Conservation (phyloP, 2,113 vertebrate genomes). For the Aldabrachelys gigantea region DNA sequence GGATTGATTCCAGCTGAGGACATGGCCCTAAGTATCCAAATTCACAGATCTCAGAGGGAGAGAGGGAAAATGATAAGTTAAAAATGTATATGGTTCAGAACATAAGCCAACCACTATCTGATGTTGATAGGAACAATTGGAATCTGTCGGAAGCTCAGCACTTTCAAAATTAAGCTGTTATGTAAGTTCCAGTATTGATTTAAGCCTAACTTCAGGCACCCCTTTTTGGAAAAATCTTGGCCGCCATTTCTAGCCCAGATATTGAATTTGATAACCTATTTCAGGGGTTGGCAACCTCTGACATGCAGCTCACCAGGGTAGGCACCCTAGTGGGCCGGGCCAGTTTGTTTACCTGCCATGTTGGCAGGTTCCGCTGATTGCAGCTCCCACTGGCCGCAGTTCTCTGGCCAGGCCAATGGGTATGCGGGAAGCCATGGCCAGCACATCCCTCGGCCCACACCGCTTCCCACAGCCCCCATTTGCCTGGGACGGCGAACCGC, state of each 20-base stretch:
- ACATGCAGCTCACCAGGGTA: too few species aligned
- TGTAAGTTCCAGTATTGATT: neutral
- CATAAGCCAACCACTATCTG: neutral
- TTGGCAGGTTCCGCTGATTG: too few species aligned
- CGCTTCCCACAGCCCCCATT: too few species aligned
- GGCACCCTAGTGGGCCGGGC: too few species aligned
- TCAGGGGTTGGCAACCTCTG: too few species aligned
- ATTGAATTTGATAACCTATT: neutral
- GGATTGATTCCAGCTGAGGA: neutral
- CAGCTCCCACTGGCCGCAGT: too few species aligned
- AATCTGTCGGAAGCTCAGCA: neutral
- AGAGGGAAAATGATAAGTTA: neutral
- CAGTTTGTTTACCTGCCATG: too few species aligned
- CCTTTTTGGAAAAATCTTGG: neutral
- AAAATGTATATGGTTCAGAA: neutral
- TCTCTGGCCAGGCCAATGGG: too few species aligned
- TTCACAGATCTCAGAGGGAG: neutral
- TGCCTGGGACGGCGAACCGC: too few species aligned
- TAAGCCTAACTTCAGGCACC: neutral
- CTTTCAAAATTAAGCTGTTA: neutral
- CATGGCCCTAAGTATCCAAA: neutral
- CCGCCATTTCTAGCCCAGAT: neutral
- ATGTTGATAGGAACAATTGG: neutral
- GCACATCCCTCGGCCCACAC: too few species aligned
- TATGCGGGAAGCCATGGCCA: too few species aligned